Evolutionary conservation across 2,113 vertebrate genomes (phyloP), one percentile per base, ranked within the genome.

Genomic region (Brachypodius melanocephalos): DNA sequence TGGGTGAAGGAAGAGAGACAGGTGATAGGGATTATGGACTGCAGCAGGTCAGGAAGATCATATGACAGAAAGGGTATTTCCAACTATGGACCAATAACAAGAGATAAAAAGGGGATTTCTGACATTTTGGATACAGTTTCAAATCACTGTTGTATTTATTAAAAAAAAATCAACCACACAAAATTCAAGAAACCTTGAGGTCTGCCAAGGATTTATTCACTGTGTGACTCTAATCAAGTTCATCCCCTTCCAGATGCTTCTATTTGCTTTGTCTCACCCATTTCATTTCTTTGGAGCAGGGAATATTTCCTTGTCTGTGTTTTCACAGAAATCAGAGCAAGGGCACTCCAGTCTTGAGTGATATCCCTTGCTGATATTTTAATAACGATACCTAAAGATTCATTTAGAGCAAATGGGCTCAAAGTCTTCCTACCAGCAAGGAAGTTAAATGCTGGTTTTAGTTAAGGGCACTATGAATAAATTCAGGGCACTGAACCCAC

Each of bases 231-330:
- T 28, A 63, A 74, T 24, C n/a, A 55, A 90, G 40, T 89, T 90
- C 36, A 59, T 94, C 74, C 79, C 63, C 51, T 95, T 90, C 76
- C 86, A 93, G 83, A 75, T 63, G 36, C 43, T 94, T 90, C 57
- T 93, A 54, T 92, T 93, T 76, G 21, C 48, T 96, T 74, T 91
- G 55, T 85, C 81, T 91, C 68, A 28, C 40, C 52, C 28, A 28
- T 43, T 82, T 88, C 19, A 57, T 75, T 76, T 94, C 57, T 85
- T 75, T 54, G 36, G 34, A 52, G n/a, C 25, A 75, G 54, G 18
- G 76, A 81, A 63, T 48, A 71, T 63, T 75, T 89, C 78, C 49
- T 81, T 63, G 54, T 52, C 83, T 86, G 34, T 76, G 59, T 91
- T 94, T 94, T 80, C 52, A 89, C 52, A 79, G 88, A 76, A 90